Base-by-base conservation (phyloP, 2,888 invertebrate genomes). In the Andrena fulva region DNA sequence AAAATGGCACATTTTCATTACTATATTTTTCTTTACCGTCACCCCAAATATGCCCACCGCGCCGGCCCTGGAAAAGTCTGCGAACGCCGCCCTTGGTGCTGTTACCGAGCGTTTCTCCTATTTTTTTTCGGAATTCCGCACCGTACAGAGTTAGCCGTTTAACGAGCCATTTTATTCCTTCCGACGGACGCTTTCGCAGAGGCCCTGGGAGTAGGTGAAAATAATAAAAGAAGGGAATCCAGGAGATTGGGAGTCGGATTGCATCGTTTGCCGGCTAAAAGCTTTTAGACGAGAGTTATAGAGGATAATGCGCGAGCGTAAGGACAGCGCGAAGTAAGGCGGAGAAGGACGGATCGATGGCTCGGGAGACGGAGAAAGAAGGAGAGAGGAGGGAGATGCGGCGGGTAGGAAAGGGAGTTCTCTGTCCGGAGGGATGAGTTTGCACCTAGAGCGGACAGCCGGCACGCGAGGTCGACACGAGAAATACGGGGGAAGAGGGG, bases 371-470 rank as follows among this genome's bases (percentile, higher is more conserved):
- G 52, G 31, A 64, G 31, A 5, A 27, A 35, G 27, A 69, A 35
- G 72, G 48, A 59, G 54, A 20, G 27, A 7, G 62, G 48, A 54
- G 16, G 70, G 27, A 16, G 31, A 10, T n/a, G 54, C 35, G 33
- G 31, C n/a, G 29, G 33, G 69, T 63, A 35, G 33, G 52, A 79
- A 63, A 66, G 71, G 72, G 77, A 73, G 71, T 71, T 31, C 68
- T 29, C 71, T 80, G 56, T 85, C 82, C 52, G 67, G 74, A 82
- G 87, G 89, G 90, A 93, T 93, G 93, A 93, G 93, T 93, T 91
- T 91, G 92, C 92, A 92, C 86, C 89, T 87, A 89, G 77, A 86
- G 91, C 90, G 90, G 91, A 92, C 92, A 92, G 91, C 89, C 91
- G 92, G 71, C 72, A 83, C 84, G 85, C 81, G 82, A 80, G 80